Conservation (phyloP, 2,888 invertebrate species). For the Lumbricus terrestris region DNA sequence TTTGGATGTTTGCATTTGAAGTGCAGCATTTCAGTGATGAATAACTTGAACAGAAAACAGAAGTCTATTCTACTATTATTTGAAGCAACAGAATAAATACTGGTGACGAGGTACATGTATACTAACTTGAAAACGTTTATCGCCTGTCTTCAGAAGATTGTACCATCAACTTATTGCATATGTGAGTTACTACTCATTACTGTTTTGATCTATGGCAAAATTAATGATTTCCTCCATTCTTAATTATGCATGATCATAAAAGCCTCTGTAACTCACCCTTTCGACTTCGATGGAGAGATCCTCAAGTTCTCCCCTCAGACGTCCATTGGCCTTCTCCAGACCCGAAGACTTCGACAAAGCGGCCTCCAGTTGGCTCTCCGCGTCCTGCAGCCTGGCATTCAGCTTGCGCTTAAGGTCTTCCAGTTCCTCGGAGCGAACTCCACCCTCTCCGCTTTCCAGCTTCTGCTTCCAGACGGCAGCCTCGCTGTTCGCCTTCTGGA, state of each 20-base stretch:
- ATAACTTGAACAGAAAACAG: too few relatives aligned
- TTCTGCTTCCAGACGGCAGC: slow-evolving; percentile 96
- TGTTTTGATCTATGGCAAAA: too few relatives aligned
- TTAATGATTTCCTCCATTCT: not conserved
- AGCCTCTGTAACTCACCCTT: slow-evolving; percentile 44
- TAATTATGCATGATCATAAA: not conserved
- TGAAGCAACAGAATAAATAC: too few relatives aligned
- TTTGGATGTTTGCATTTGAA: too few relatives aligned
- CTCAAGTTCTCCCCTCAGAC: slow-evolving; percentile 93
- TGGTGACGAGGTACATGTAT: too few relatives aligned
- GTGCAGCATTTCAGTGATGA: too few relatives aligned
- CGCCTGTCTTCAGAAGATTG: too few relatives aligned
- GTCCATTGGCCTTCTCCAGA: slow-evolving; percentile 96
- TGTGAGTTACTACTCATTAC: too few relatives aligned
- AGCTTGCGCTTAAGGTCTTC: slow-evolving; percentile 67
- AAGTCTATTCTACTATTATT: too few relatives aligned
- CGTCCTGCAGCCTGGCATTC: slow-evolving; percentile 93
- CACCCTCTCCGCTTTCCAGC: slow-evolving; percentile 79
- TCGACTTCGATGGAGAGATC: slow-evolving; percentile 97
- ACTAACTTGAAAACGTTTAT: too few relatives aligned
- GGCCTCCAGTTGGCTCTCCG: slow-evolving; percentile 94
- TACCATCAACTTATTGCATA: too few relatives aligned
- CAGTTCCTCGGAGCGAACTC: slow-evolving; percentile 65
- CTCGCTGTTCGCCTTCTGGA: slow-evolving; percentile 97
- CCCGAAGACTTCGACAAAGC: slow-evolving; percentile 96